These are phyloP conservation scores for Microcebus jonahi DNA, from an alignment of 2,113 vertebrate genomes.

Conservation along the genomic window DNA sequence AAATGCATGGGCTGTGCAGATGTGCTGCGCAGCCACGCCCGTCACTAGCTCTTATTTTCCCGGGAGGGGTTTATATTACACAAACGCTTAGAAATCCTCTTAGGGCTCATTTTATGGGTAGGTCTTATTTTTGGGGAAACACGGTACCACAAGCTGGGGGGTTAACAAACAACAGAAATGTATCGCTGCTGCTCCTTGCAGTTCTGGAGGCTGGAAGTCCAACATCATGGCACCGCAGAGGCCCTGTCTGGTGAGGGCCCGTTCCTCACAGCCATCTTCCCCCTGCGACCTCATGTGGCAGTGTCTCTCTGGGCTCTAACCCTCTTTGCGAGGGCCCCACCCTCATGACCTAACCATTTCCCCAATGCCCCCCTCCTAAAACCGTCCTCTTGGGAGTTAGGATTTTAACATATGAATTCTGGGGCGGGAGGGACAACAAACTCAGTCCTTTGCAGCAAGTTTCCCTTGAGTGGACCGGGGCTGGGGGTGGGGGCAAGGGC, in stretches of 20 bases:
- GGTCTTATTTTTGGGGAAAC: too few species aligned
- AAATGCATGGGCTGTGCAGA: too few species aligned
- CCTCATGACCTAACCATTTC: neutral
- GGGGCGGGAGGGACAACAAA: neutral
- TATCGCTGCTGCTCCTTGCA: neutral
- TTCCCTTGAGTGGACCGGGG: neutral
- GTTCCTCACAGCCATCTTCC: fast-evolving
- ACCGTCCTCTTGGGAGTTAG: neutral
- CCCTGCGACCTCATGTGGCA: neutral
- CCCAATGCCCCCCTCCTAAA: neutral
- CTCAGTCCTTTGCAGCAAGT: neutral
- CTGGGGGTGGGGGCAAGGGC: neutral
- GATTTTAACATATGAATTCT: neutral
- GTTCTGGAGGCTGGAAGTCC: too few species aligned
- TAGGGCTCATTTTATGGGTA: too few species aligned
- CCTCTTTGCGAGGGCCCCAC: too few species aligned
- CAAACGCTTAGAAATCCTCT: too few species aligned
- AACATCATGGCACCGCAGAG: neutral
- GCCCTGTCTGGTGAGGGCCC: neutral
- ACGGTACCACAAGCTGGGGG: neutral
- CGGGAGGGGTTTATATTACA: too few species aligned
- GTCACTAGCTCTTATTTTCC: too few species aligned
- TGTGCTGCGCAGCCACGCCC: too few species aligned
- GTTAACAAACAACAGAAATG: too few species aligned
- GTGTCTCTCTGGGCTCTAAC: neutral